phyloP scores from a whole-genome alignment of 2,797 vertebrate genomes.

The Toxotes lorentzi region DNA sequence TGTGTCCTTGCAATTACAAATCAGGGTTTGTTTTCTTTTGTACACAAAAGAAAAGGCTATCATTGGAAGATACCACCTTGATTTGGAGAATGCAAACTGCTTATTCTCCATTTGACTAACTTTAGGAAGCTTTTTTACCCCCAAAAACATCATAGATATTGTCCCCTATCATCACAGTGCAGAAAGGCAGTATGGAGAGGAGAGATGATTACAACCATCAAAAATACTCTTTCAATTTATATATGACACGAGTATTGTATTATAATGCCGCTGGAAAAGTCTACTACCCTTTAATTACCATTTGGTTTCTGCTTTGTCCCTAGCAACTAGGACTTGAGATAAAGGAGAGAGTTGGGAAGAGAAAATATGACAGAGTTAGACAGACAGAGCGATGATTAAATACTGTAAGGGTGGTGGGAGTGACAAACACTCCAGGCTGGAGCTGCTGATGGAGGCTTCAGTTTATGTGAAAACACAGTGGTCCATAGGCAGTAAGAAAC shows the following conservation, averaged over 20 bases:
- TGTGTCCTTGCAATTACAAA: too few species aligned
- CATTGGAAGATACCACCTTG: too few species aligned
- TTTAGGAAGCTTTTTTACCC: background rate
- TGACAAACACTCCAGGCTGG: slow-evolving; percentile 14
- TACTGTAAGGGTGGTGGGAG: background rate
- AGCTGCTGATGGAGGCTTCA: slow-evolving; percentile 8
- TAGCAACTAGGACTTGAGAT: background rate
- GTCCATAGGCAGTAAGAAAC: background rate
- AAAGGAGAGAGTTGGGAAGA: background rate
- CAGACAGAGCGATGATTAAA: slow-evolving; percentile 22
- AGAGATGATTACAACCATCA: background rate
- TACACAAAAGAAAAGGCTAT: too few species aligned
- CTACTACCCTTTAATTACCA: background rate
- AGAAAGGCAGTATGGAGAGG: background rate
- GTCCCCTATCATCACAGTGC: background rate
- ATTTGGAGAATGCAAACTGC: too few species aligned
- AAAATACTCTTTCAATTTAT: background rate
- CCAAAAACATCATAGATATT: background rate
- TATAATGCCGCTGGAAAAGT: background rate
- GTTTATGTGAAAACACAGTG: slow-evolving; percentile 10
- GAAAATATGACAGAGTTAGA: background rate
- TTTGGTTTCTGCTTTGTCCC: background rate
- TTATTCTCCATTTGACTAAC: too few species aligned
- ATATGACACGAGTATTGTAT: background rate
- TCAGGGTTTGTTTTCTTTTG: too few species aligned